Base-by-base conservation (phyloP, 1,140 invertebrate species). In the Calycopis cecrops region DNA sequence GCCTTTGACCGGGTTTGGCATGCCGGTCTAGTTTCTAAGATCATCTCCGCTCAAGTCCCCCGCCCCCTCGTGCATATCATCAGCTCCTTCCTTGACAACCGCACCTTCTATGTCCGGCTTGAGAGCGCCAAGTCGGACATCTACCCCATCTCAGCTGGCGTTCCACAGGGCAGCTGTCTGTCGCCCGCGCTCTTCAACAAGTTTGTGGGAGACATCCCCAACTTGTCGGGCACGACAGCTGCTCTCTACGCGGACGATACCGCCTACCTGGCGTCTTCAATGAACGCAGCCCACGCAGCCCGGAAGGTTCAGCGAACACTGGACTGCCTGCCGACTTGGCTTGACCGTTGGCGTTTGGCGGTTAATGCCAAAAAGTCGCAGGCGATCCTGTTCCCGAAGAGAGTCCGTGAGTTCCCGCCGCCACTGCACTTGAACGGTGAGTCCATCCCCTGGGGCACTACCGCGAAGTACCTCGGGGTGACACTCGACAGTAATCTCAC, bases 141-240 rank as follows among this genome's bases (percentile, higher is more conserved):
- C 0, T 18, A 35, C 2, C 48, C 0, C 63, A 66, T n/a, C 38
- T 49, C 18, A 14, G 60, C 65, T 0, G 67, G 76, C 18, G 69
- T 82, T 0, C 80, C 79, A 0, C 71, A 80, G 60, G 73, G 79
- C 11, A 72, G 68, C 44, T 66, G 69, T 14, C 47, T 74, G 1
- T 71, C 62, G 1, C 73, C 76, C 0, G 33, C 60, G 0, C 60
- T 77, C 7, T 79, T 79, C 56, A 52, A 63, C 3, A 4, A 70
- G 0, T 82, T 63, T 59, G 75, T 71, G 1, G 53, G 62, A 10
- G 74, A 84, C 55, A 60, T 82, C 34, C 77, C 73, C n/a, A 55
- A 40, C n/a, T 18, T 53, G 0, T 37, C 53, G 34, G 61, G 64
- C 1, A 12, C 49, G 42, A 50, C 52, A 12, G 21, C 60, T 0